Conservation (phyloP, 2,797 vertebrate species). For the Octomys mimax region DNA sequence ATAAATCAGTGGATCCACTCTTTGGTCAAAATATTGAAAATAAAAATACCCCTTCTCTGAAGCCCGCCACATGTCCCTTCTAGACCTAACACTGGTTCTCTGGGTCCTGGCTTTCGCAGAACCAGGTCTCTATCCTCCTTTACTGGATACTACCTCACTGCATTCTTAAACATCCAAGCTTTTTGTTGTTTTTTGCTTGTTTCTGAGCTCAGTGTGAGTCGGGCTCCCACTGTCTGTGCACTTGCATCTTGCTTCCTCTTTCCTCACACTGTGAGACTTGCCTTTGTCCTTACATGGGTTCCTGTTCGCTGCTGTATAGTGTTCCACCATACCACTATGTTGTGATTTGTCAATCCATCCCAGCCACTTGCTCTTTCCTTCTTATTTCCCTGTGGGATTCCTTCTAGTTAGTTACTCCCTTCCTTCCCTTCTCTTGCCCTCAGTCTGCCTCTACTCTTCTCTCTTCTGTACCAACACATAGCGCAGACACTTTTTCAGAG, state of each 20-base stretch:
- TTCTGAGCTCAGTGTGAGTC: background rate
- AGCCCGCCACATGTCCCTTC: background rate
- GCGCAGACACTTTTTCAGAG: background rate
- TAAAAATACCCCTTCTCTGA: background rate
- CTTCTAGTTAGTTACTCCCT: background rate
- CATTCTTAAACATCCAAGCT: background rate
- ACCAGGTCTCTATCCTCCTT: background rate
- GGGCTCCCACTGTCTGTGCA: background rate
- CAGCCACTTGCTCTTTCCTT: background rate
- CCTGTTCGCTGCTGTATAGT: constrained; percentile 57
- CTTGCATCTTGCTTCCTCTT: background rate
- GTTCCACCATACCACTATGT: fast-evolving
- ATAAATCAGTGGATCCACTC: background rate
- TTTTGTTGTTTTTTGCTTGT: background rate
- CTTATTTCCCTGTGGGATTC: background rate
- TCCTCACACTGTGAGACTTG: background rate
- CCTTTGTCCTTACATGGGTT: fast-evolving
- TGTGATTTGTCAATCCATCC: background rate
- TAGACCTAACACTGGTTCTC: background rate
- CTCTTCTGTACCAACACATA: background rate
- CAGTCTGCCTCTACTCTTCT: background rate
- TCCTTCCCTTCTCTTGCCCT: background rate
- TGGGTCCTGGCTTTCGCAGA: background rate
- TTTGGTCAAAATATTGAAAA: background rate
- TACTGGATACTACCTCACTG: background rate